These are phyloP conservation scores for Iguana delicatissima DNA, from an alignment of 2,797 vertebrate genomes.

Conservation along the genomic window DNA sequence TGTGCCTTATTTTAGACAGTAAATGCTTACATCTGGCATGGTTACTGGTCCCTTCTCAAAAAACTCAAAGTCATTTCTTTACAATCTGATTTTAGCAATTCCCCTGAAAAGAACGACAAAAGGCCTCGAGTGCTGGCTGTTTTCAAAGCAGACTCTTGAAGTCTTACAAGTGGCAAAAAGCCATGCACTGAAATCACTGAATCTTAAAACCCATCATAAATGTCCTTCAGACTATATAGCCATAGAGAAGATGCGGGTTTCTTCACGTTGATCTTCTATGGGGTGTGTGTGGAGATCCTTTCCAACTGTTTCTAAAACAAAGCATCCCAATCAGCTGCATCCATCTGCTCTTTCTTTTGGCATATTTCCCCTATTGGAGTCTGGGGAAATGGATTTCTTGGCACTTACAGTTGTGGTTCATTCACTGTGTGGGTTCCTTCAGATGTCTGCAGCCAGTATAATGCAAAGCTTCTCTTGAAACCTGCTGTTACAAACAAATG, in stretches of 20 bases:
- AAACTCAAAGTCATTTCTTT: neutral
- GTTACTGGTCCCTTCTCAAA: neutral
- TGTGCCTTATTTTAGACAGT: neutral
- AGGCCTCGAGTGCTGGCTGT: neutral
- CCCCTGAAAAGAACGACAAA: neutral
- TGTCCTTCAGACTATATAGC: neutral
- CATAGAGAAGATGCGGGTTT: neutral
- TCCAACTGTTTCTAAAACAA: conserved; percentile 11
- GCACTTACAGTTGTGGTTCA: conserved; percentile 13
- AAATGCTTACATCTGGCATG: neutral
- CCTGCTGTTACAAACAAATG: neutral
- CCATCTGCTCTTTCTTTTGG: conserved; percentile 18
- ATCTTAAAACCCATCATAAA: neutral
- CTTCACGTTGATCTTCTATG: conserved; percentile 5
- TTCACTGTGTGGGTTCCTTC: conserved; percentile 30
- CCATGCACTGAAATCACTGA: neutral
- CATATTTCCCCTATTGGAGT: neutral
- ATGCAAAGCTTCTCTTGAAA: neutral
- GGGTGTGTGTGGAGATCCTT: too few relatives aligned
- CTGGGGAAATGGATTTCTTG: neutral
- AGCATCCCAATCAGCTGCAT: conserved; percentile 20
- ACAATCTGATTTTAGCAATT: neutral
- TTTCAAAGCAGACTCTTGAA: neutral
- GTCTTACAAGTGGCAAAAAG: neutral
- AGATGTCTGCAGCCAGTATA: neutral